Evolutionary conservation across 2,113 vertebrate genomes (phyloP).

Genomic region (Ophiodon elongatus): DNA sequence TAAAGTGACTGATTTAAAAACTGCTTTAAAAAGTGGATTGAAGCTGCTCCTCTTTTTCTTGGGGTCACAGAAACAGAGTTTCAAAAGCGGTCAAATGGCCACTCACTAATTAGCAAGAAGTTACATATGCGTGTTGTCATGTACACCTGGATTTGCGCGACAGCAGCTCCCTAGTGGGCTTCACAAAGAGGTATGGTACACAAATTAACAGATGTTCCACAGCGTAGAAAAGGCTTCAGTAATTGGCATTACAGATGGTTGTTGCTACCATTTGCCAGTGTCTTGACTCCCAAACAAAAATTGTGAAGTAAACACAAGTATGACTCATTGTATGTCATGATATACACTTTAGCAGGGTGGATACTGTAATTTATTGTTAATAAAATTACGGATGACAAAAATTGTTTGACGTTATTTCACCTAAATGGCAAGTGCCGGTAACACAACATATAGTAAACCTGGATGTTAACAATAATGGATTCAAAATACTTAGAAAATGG

Average conservation of each 20-base stretch:
- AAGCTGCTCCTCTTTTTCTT: neutral
- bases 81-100: slow-evolving; percentile 48
- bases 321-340: neutral
- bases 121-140: slow-evolving; percentile 55
- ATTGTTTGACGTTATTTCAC: neutral
- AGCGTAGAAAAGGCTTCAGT: slow-evolving; percentile 54
- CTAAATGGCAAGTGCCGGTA: neutral
- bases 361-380: neutral
- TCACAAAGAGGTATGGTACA: slow-evolving; percentile 66
- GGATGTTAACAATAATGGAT: neutral
- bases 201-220: slow-evolving; percentile 76
- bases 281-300: slow-evolving; percentile 28
- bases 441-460: too few relatives aligned
- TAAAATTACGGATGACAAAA: too few relatives aligned
- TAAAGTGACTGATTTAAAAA: slow-evolving; percentile 6
- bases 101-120: slow-evolving; percentile 66
- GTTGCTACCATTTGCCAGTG: slow-evolving; percentile 45
- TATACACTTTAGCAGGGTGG: neutral
- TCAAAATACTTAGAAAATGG: neutral
- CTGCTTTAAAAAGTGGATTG: slow-evolving; percentile 7
- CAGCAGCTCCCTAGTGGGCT: slow-evolving; percentile 71
- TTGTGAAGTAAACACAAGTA: slow-evolving; percentile 5
- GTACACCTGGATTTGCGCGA: slow-evolving; percentile 68
- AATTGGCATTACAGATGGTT: slow-evolving; percentile 74
- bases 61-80: slow-evolving; percentile 38